Percentiles rank a stretch among this genome's conserved stretches.
Conservation (phyloP, 1,140 invertebrate species). For the Helicoverpa armigera region DNA sequence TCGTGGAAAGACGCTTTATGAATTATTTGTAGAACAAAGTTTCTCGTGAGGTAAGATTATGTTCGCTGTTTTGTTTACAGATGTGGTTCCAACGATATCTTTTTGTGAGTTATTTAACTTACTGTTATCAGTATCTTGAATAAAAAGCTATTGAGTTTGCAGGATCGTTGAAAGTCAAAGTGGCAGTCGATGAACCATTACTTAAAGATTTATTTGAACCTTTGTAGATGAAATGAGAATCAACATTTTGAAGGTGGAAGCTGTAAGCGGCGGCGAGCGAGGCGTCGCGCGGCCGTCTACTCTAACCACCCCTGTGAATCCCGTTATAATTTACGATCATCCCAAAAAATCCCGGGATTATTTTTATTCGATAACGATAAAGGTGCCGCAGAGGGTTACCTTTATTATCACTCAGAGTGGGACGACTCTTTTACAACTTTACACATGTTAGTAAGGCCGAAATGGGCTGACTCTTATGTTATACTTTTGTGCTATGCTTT, state of each 20-base stretch:
- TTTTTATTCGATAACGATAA: conserved; percentile 87
- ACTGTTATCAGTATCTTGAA: too few relatives aligned
- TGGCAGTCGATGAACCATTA: not conserved
- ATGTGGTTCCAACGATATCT: not conserved
- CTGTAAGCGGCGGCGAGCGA: conserved; percentile 27
- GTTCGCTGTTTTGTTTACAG: not conserved
- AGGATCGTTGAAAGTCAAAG: not conserved
- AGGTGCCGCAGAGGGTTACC: conserved; percentile 82
- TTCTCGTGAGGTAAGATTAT: conserved; percentile 1
- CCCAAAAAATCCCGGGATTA: conserved; percentile 83
- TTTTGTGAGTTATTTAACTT: not conserved
- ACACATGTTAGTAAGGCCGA: conserved; percentile 67
- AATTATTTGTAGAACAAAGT: conserved; percentile 43
- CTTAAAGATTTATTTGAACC: not conserved
- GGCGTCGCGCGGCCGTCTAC: conserved; percentile 40
- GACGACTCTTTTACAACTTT: conserved; percentile 79
- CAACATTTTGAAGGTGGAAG: conserved; percentile 29
- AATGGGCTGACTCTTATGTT: conserved; percentile 42
- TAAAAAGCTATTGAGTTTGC: too few relatives aligned
- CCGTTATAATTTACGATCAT: conserved; percentile 85
- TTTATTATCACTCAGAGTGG: conserved; percentile 83
- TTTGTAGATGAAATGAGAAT: conserved; percentile 14
- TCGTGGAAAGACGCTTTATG: conserved; percentile 49
- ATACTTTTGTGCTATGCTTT: conserved; percentile 16
- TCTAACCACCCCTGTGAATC: conserved; percentile 65